Percentiles rank a stretch among this genome's conserved stretches.
These are phyloP conservation scores for Scaptomyza pallida DNA, from an alignment of 1,140 invertebrate species.

Conservation along the genomic window DNA sequence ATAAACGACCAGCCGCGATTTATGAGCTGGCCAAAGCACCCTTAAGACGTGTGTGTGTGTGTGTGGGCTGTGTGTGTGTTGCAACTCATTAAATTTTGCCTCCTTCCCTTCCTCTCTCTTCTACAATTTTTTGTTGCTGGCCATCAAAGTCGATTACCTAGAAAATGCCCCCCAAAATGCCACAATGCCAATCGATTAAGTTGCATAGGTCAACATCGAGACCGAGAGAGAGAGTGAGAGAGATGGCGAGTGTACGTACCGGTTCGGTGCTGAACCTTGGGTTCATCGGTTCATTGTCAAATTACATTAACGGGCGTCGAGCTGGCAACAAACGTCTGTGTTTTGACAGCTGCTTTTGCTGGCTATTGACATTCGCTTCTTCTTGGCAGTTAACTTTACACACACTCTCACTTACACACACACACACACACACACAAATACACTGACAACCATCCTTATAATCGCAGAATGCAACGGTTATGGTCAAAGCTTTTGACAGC, in stretches of 20 bases:
- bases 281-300: conserved; percentile 72
- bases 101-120: too few relatives aligned
- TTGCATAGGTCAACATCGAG: conserved; percentile 26
- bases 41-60: neutral
- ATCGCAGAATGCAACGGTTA: conserved; percentile 39
- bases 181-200: conserved; percentile 74
- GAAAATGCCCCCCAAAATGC: conserved; percentile 66
- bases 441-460: conserved; percentile 23
- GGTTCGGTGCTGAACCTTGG: conserved; percentile 15
- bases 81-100: conserved; percentile 42
- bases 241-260: neutral
- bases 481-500: conserved; percentile 41
- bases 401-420: conserved; percentile 5
- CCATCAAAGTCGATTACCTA: conserved; percentile 79
- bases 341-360: conserved; percentile 78
- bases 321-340: conserved; percentile 50
- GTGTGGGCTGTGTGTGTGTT: conserved; percentile 6
- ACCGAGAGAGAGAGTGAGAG: conserved; percentile 3
- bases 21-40: conserved; percentile 39
- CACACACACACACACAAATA: conserved; percentile 23
- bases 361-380: conserved; percentile 72
- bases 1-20: conserved; percentile 62
- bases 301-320: conserved; percentile 71
- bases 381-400: conserved; percentile 46
- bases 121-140: too few relatives aligned